These are phyloP conservation scores for Amitus sp. DNA, from an alignment of 2,888 invertebrate species.

Conservation along the genomic window DNA sequence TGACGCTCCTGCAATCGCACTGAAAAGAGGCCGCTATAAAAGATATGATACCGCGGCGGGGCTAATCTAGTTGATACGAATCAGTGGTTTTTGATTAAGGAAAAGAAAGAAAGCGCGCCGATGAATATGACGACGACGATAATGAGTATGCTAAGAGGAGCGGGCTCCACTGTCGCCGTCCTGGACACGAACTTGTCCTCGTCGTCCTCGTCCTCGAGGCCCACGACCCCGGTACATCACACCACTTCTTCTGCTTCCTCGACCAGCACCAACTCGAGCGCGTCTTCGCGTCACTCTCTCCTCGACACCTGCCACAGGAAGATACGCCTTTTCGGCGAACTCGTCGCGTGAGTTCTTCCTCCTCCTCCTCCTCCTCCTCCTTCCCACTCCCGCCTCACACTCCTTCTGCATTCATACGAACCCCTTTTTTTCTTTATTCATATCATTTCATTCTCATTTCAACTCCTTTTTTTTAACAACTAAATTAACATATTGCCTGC, in stretches of 20 bases:
- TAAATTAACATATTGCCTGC: too few species aligned
- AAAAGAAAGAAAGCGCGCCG: conserved; percentile 14
- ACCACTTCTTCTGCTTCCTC: conserved; percentile 33
- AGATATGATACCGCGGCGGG: too few species aligned
- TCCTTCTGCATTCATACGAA: too few species aligned
- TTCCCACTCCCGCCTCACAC: too few species aligned
- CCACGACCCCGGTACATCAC: conserved; percentile 54
- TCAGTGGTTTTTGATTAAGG: too few species aligned
- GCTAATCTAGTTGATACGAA: background rate
- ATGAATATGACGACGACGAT: conserved; percentile 35
- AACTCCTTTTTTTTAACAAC: too few species aligned
- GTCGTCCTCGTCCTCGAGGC: conserved; percentile 51
- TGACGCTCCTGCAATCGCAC: conserved; percentile 3
- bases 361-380: too few species aligned
- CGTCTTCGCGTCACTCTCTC: conserved; percentile 70
- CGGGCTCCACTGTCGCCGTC: conserved; percentile 32
- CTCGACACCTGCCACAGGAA: conserved; percentile 80
- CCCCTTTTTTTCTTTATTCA: too few species aligned
- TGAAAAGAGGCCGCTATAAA: too few species aligned
- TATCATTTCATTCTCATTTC: too few species aligned
- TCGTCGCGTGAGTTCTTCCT: conserved; percentile 79
- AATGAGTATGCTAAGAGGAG: conserved; percentile 49
- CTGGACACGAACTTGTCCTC: conserved; percentile 45
- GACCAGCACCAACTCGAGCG: conserved; percentile 30
- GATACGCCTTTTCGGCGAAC: conserved; percentile 77